Conservation (phyloP, 2,113 vertebrate species). For the Melanostigma gelatinosum region DNA sequence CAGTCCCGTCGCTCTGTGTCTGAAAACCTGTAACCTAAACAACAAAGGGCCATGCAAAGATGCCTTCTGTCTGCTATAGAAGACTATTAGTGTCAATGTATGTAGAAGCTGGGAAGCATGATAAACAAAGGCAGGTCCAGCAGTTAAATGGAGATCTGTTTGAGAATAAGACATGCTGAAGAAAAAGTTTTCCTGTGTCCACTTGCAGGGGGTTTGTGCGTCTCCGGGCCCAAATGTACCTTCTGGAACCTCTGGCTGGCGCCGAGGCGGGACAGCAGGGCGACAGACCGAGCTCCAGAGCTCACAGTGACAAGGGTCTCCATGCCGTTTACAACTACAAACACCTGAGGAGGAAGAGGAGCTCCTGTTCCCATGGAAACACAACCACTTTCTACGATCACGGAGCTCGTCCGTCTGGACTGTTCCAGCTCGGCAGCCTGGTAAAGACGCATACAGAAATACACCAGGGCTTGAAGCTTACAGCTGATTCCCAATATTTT, state of each 20-base stretch:
- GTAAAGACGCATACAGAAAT: slow-evolving; percentile 73
- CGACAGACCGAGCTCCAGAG: background rate
- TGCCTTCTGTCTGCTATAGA: background rate
- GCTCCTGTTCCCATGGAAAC: slow-evolving; percentile 81
- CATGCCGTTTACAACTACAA: slow-evolving; percentile 88
- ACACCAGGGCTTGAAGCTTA: slow-evolving; percentile 4
- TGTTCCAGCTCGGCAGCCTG: slow-evolving; percentile 81
- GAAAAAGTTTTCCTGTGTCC: background rate
- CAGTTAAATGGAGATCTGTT: background rate
- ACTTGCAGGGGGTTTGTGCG: slow-evolving; percentile 86
- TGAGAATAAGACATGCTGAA: background rate
- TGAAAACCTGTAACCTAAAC: slow-evolving; percentile 16
- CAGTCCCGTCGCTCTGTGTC: slow-evolving; percentile 10
- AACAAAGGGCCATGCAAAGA: slow-evolving; percentile 9
- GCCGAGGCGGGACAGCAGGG: background rate
- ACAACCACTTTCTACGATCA: slow-evolving; percentile 77
- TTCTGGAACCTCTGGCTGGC: slow-evolving; percentile 88
- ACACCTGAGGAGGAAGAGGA: slow-evolving; percentile 83
- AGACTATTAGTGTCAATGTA: background rate
- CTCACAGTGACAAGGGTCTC: slow-evolving; percentile 53
- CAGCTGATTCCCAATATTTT: slow-evolving; percentile 9
- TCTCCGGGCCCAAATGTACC: slow-evolving; percentile 79
- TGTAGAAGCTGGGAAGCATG: too few relatives aligned
- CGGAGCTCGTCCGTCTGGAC: slow-evolving; percentile 76
- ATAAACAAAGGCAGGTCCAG: too few relatives aligned